These are phyloP conservation scores for Conus canariensis DNA, from an alignment of 2,888 invertebrate species.

Conservation along the genomic window DNA sequence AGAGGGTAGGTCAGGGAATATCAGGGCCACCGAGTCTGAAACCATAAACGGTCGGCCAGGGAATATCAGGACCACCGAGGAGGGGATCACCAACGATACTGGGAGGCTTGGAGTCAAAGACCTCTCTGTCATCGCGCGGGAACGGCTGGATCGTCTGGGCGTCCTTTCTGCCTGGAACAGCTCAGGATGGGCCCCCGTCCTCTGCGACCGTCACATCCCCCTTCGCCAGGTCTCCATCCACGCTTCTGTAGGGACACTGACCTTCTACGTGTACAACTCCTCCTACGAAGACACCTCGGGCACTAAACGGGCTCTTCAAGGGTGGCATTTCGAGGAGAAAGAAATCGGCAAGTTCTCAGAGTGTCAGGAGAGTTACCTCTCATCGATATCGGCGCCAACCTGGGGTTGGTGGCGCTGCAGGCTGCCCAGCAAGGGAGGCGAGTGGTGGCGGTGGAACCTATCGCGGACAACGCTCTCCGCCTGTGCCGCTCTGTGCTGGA, in stretches of 20 bases:
- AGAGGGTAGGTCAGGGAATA: no score
- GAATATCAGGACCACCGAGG: no score
- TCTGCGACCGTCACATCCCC: neutral
- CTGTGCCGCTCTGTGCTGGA: conserved; percentile 30
- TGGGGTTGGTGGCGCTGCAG: conserved; percentile 27
- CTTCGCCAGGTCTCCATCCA: neutral
- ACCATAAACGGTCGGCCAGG: no score
- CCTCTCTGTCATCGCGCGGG: no score
- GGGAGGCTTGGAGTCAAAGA: no score
- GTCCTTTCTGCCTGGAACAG: neutral
- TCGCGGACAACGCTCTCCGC: conserved; percentile 11
- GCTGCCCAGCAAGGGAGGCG: conserved; percentile 18
- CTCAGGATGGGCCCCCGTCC: neutral
- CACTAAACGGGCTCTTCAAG: neutral
- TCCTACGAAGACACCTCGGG: neutral
- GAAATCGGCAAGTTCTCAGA: conserved; percentile 17
- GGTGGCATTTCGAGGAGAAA: neutral
- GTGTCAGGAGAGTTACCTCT: conserved; percentile 24
- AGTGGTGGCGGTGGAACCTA: conserved; percentile 31
- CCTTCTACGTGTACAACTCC: conserved; percentile 5
- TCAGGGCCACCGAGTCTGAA: no score
- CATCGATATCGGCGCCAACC: conserved; percentile 37
- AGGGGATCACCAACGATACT: no score
- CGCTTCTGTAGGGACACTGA: neutral
- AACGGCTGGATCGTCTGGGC: no score